A percentile compares a stretch with the other conserved stretches of the same genome.
phyloP scores from a whole-genome alignment of 1,140 invertebrate species.

The Formica exsecta region DNA sequence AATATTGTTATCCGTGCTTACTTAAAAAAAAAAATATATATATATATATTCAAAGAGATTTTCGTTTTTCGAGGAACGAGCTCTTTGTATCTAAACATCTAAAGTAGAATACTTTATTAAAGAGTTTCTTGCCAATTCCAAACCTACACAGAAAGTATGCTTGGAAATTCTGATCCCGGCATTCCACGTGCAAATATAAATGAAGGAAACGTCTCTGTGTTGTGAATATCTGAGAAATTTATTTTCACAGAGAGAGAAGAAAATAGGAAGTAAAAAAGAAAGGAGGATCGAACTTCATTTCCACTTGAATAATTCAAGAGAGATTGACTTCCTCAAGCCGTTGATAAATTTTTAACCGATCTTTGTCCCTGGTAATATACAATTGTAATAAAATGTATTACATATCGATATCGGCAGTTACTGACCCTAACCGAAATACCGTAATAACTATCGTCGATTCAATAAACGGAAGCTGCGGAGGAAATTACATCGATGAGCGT shows the following conservation, averaged over 20 bases:
- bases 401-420: neutral
- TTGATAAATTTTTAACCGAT: conserved; percentile 24
- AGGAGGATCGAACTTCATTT: conserved; percentile 25
- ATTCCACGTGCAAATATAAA: conserved; percentile 21
- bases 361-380: neutral
- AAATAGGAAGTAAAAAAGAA: conserved; percentile 17
- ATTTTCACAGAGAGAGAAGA: conserved; percentile 9
- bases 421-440: conserved; percentile 1
- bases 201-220: neutral
- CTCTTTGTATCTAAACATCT: conserved; percentile 29
- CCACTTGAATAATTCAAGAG: neutral
- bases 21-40: neutral
- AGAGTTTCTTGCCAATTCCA: conserved; percentile 5
- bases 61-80: neutral
- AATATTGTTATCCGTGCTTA: conserved; percentile 37
- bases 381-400: conserved; percentile 11
- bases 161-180: conserved; percentile 19
- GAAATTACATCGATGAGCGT: conserved; percentile 35
- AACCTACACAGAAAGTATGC: conserved; percentile 19
- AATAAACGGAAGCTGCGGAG: conserved; percentile 11
- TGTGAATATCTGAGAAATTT: conserved; percentile 29
- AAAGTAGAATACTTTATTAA: conserved; percentile 52
- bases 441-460: neutral
- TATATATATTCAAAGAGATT: neutral
- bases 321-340: neutral